Conservation (phyloP, 1,140 invertebrate genomes). For the Drosophila mayri region DNA sequence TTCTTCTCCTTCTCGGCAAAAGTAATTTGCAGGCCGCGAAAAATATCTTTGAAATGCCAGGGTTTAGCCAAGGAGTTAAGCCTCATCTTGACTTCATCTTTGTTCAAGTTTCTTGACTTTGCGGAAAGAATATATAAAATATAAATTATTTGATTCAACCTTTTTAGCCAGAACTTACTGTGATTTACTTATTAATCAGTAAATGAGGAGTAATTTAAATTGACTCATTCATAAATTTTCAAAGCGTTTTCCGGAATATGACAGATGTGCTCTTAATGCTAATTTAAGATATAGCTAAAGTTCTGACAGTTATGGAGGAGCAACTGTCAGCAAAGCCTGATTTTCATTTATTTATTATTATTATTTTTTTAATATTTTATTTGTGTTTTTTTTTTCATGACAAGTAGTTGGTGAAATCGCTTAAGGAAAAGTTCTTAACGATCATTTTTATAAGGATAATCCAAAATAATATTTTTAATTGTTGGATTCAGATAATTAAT, state of each 20-base stretch:
- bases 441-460: too few species aligned
- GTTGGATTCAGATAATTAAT: too few species aligned
- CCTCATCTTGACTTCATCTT: neutral
- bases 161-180: neutral
- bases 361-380: neutral
- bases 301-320: constrained; percentile 4
- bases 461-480: too few species aligned
- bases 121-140: neutral
- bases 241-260: neutral
- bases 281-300: constrained; percentile 4
- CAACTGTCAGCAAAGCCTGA: too few species aligned
- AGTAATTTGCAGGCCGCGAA: neutral
- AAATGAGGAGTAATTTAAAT: neutral
- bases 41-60: constrained; percentile 1
- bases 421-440: too few species aligned
- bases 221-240: neutral
- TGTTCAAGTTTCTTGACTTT: constrained; percentile 4
- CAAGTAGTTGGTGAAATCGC: too few species aligned
- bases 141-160: neutral
- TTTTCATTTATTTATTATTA: too few species aligned
- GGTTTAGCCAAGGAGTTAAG: neutral
- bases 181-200: neutral
- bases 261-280: neutral
- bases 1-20: neutral
- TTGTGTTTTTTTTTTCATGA: neutral